phyloP scores from a whole-genome alignment of 2,113 vertebrate genomes.

The Oryzias curvinotus region DNA sequence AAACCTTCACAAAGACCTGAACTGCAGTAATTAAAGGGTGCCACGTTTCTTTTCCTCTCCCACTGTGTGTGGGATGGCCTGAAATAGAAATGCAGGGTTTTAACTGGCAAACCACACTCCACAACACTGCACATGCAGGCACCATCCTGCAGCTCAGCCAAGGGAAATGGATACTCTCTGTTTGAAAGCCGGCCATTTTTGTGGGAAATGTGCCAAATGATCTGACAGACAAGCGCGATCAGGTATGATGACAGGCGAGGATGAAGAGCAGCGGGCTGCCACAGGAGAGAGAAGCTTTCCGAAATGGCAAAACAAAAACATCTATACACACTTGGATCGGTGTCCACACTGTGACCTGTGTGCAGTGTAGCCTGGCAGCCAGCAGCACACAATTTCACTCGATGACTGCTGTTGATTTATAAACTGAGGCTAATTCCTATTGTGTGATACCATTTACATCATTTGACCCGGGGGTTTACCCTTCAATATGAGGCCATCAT shows the following conservation, averaged over 20 bases:
- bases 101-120: constrained; percentile 58
- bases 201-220: constrained; percentile 23
- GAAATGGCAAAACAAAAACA: constrained; percentile 12
- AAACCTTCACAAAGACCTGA: constrained; percentile 66
- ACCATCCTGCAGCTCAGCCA: constrained; percentile 29
- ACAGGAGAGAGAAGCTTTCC: neutral
- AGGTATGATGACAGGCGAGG: constrained; percentile 23
- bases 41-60: constrained; percentile 74
- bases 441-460: constrained; percentile 52
- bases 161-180: constrained; percentile 36
- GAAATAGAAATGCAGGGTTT: constrained; percentile 75
- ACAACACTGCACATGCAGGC: constrained; percentile 35
- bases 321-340: constrained; percentile 4
- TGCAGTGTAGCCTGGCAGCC: constrained; percentile 28
- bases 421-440: constrained; percentile 56
- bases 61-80: constrained; percentile 75
- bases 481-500: constrained; percentile 51
- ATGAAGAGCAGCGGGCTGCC: constrained; percentile 5
- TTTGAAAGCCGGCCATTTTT: constrained; percentile 11
- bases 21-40: constrained; percentile 78
- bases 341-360: constrained; percentile 9
- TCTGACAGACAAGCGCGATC: constrained; percentile 21
- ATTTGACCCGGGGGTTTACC: constrained; percentile 56
- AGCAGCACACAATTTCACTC: constrained; percentile 15
- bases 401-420: constrained; percentile 42